Conservation (phyloP, 1,140 invertebrate genomes). For the Marisa cornuarietis region DNA sequence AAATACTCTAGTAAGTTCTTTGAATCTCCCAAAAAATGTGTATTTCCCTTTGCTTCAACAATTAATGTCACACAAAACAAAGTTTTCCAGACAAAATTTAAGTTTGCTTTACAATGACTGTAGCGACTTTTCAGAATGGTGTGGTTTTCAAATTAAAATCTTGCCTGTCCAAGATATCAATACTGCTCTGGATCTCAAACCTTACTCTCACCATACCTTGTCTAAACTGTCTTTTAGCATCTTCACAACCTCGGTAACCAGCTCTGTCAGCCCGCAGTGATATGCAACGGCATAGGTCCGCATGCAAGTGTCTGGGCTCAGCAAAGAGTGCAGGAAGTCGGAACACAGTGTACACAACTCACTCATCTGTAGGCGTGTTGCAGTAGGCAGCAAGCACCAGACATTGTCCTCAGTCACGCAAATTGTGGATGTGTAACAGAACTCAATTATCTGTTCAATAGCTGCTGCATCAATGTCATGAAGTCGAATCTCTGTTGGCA, state of each 20-base stretch:
- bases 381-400: slow-evolving; percentile 43
- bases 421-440: slow-evolving; percentile 52
- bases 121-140: too few species aligned
- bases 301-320: slow-evolving; percentile 41
- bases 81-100: too few species aligned
- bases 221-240: slow-evolving; percentile 41
- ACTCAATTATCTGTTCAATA: slow-evolving; percentile 44
- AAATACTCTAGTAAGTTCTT: too few species aligned
- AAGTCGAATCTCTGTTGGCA: slow-evolving; percentile 32
- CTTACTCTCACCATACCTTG: slow-evolving; percentile 34
- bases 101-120: too few species aligned
- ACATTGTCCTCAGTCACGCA: slow-evolving; percentile 44
- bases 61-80: too few species aligned
- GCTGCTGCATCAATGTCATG: slow-evolving; percentile 35
- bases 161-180: too few species aligned
- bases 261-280: slow-evolving; percentile 18
- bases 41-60: too few species aligned
- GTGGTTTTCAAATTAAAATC: too few species aligned
- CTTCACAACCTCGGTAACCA: slow-evolving; percentile 29
- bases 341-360: slow-evolving; percentile 46
- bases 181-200: background rate
- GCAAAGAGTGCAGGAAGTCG: slow-evolving; percentile 38
- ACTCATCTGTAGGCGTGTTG: slow-evolving; percentile 37
- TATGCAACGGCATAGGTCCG: slow-evolving; percentile 33
- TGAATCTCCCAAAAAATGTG: too few species aligned